Conservation (phyloP, 2,888 invertebrate species). For the Cenopis cana region DNA sequence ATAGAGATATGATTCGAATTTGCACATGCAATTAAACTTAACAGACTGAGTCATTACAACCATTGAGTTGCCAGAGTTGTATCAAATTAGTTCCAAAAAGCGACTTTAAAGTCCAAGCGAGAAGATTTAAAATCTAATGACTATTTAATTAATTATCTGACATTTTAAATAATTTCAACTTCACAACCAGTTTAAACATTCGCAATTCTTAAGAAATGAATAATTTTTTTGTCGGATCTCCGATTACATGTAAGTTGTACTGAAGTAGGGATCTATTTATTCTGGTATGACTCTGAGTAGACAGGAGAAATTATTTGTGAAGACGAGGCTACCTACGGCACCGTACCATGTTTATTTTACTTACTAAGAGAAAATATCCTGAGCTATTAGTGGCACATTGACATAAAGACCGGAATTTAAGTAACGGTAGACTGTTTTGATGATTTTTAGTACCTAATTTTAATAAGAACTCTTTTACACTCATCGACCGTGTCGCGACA, state of each 20-base stretch:
- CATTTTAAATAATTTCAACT: no score
- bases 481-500: not conserved
- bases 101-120: no score
- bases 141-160: no score
- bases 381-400: not conserved
- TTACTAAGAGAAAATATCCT: not conserved
- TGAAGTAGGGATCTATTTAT: not conserved
- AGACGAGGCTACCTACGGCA: slow-evolving; percentile 20
- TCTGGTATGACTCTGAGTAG: not conserved
- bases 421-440: not conserved
- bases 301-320: not conserved
- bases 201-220: not conserved
- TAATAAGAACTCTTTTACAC: not conserved
- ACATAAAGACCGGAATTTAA: not conserved
- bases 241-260: not conserved
- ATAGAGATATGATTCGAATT: not conserved
- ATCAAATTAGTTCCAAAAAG: no score
- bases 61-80: no score
- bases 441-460: not conserved
- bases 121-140: no score
- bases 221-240: not conserved
- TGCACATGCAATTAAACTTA: not conserved
- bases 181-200: slow-evolving; percentile 10
- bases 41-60: slow-evolving; percentile 7
- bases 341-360: slow-evolving; percentile 18